These are phyloP conservation scores for Aricia artaxerxes DNA, from an alignment of 2,888 invertebrate species.

Conservation along the genomic window DNA sequence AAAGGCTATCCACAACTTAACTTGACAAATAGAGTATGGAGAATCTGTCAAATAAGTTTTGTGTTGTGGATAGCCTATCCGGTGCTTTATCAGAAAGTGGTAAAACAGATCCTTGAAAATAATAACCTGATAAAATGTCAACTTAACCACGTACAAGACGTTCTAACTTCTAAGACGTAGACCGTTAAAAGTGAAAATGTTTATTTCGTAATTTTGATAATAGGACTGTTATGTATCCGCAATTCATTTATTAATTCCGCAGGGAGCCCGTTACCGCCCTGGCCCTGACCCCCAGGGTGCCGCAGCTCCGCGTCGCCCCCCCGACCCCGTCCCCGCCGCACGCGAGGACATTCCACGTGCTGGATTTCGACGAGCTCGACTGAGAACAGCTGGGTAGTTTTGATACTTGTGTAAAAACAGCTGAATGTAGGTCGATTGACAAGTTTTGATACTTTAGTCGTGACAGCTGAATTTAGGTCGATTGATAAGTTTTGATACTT, in stretches of 20 bases:
- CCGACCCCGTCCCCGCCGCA: slow-evolving; percentile 11
- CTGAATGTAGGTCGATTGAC: neutral
- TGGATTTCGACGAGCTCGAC: slow-evolving; percentile 29
- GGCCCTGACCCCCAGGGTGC: slow-evolving; percentile 52
- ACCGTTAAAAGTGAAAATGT: no score
- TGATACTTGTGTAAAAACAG: neutral
- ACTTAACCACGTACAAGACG: no score
- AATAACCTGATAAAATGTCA: no score
- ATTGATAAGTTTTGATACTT: neutral
- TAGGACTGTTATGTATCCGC: neutral
- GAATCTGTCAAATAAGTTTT: no score
- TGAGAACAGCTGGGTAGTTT: neutral
- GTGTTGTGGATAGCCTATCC: no score
- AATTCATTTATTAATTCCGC: slow-evolving; percentile 36
- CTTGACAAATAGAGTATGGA: no score
- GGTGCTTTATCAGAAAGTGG: no score
- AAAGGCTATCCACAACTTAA: no score
- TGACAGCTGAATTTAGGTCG: neutral
- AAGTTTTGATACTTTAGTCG: neutral
- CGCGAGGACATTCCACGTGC: slow-evolving; percentile 12
- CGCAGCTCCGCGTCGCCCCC: slow-evolving; percentile 17
- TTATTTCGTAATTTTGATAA: no score
- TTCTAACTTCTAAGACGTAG: no score
- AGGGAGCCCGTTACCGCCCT: slow-evolving; percentile 45
- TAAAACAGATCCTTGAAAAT: no score